Evolutionary conservation across 2,888 invertebrate species (phyloP).

Genomic region (Dyspetes luteomarginatus): DNA sequence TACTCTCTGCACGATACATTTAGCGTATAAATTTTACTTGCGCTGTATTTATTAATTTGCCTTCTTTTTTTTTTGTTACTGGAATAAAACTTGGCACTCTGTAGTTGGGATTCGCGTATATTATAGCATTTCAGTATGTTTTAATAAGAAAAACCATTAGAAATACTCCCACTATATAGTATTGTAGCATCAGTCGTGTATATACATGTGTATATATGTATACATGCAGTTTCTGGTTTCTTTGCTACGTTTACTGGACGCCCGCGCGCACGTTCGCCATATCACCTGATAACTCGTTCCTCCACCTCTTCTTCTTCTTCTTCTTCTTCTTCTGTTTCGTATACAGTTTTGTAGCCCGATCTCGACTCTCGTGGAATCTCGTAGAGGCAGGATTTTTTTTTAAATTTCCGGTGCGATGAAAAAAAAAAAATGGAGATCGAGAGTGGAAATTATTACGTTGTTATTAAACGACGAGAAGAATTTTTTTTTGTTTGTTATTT

Average conservation of each 20-base stretch:
- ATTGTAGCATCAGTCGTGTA: slow-evolving; percentile 7
- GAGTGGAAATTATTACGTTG: neutral
- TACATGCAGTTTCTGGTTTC: slow-evolving; percentile 40
- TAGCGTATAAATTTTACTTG: neutral
- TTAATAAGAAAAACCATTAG: too few species aligned
- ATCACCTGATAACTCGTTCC: slow-evolving; percentile 57
- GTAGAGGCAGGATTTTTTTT: slow-evolving; percentile 33
- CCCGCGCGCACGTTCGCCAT: slow-evolving; percentile 51
- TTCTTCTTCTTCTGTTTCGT: too few species aligned
- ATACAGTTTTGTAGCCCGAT: neutral
- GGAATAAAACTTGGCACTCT: too few species aligned
- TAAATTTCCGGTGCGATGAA: neutral
- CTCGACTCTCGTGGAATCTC: slow-evolving; percentile 40
- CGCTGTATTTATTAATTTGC: too few species aligned
- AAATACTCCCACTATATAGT: too few species aligned
- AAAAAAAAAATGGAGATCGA: too few species aligned
- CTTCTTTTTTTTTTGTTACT: too few species aligned
- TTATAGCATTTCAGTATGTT: too few species aligned
- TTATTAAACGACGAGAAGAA: neutral
- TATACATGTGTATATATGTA: slow-evolving; percentile 19
- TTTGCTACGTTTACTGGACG: slow-evolving; percentile 39
- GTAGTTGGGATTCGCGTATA: too few species aligned
- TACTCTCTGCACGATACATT: too few species aligned
- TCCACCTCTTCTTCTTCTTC: slow-evolving; percentile 28
- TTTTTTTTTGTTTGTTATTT: too few species aligned